These are phyloP conservation scores for Tinea semifulvella DNA, from an alignment of 2,888 invertebrate genomes.

Conservation along the genomic window DNA sequence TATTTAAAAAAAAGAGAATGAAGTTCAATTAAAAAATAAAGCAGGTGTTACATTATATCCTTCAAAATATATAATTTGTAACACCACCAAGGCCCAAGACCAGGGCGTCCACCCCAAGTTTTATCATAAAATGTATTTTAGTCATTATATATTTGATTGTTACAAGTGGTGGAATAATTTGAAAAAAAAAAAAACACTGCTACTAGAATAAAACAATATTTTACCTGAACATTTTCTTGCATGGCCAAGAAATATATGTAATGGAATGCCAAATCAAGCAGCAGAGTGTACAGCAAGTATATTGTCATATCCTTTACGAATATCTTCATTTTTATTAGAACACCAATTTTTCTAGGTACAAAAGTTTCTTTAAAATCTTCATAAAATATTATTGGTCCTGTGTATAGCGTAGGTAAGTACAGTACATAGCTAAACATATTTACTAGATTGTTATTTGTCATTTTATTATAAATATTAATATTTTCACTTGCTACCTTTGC, in stretches of 20 bases:
- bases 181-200: too few relatives aligned
- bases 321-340: slow-evolving; percentile 37
- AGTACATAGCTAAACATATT: slow-evolving; percentile 78
- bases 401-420: slow-evolving; percentile 84
- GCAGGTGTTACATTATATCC: too few relatives aligned
- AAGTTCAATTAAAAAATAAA: too few relatives aligned
- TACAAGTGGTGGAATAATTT: too few relatives aligned
- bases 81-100: too few relatives aligned
- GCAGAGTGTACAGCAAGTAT: slow-evolving; percentile 72
- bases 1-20: too few relatives aligned
- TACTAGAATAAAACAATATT: slow-evolving; percentile 12
- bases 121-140: too few relatives aligned
- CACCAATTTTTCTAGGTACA: slow-evolving; percentile 26
- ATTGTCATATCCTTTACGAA: slow-evolving; percentile 60
- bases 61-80: too few relatives aligned
- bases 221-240: slow-evolving; percentile 71
- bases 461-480: neutral
- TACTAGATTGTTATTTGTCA: slow-evolving; percentile 26
- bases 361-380: slow-evolving; percentile 70
- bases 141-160: too few relatives aligned
- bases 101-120: too few relatives aligned
- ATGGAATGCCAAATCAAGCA: slow-evolving; percentile 78
- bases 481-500: neutral
- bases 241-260: slow-evolving; percentile 85
- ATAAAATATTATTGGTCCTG: slow-evolving; percentile 86